A percentile compares a stretch with the other conserved stretches of the same genome.
Evolutionary conservation across 1,140 invertebrate species (phyloP).

Genomic region (Drosophila elegans): DNA sequence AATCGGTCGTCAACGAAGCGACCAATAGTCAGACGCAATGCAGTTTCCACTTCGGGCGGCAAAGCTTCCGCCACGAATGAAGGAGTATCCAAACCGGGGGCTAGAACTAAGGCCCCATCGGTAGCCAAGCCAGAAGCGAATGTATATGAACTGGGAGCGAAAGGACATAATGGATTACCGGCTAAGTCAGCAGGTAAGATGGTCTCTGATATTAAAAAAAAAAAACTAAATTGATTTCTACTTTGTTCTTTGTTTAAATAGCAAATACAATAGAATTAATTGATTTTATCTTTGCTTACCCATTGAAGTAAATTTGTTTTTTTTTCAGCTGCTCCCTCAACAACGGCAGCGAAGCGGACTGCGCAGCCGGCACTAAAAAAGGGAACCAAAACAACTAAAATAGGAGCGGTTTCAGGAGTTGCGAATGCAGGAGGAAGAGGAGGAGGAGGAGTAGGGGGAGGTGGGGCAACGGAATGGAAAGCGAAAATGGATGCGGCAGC

Average conservation of each 20-base stretch:
- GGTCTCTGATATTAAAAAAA: too few relatives aligned
- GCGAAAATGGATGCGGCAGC: neutral
- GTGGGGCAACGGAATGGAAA: neutral
- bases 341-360: slow-evolving; percentile 1
- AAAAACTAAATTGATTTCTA: too few relatives aligned
- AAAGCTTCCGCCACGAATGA: neutral
- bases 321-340: slow-evolving; percentile 5
- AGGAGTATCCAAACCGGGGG: neutral
- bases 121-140: neutral
- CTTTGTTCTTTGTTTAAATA: too few relatives aligned
- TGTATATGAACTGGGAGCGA: neutral
- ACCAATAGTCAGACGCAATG: neutral
- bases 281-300: too few relatives aligned
- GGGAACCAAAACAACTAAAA: neutral
- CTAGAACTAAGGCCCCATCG: neutral
- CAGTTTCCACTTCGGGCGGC: neutral
- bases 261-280: too few relatives aligned
- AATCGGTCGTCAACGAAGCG: neutral
- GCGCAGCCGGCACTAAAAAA: neutral
- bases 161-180: neutral
- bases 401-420: slow-evolving; percentile 1
- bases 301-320: too few relatives aligned
- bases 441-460: neutral
- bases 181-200: neutral
- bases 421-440: neutral